Evolutionary conservation across 2,797 vertebrate species (phyloP).

Genomic region (Morus bassanus): DNA sequence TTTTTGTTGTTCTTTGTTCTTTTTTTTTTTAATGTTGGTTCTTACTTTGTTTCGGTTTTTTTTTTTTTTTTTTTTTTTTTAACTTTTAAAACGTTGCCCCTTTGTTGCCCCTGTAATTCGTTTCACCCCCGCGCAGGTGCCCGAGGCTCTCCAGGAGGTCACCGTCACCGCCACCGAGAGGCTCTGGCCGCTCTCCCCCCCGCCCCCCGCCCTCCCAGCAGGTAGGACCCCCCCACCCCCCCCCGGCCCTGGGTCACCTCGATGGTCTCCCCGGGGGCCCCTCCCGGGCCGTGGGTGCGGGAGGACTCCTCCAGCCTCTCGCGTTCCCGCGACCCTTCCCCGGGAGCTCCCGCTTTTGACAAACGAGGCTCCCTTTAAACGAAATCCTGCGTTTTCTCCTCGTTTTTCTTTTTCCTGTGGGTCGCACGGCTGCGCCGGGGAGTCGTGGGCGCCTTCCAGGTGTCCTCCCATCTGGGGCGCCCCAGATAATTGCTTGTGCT

Average conservation of each 20-base stretch:
- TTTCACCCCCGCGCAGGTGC: background rate
- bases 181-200: background rate
- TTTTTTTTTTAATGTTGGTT: background rate
- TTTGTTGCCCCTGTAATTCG: too few species aligned
- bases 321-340: too few species aligned
- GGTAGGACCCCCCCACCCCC: background rate
- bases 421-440: accelerated
- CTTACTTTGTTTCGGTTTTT: too few species aligned
- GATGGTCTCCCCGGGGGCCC: background rate
- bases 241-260: too few species aligned
- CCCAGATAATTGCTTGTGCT: background rate
- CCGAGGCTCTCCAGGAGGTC: background rate
- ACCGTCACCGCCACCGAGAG: background rate
- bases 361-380: too few species aligned
- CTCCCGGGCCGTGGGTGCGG: background rate
- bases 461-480: background rate
- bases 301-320: background rate
- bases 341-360: background rate
- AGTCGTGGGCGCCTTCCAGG: background rate
- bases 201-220: background rate
- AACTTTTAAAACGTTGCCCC: background rate
- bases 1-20: too few species aligned
- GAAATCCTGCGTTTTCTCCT: background rate
- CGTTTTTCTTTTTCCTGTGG: background rate
- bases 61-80: too few species aligned